Percentiles rank a stretch among this genome's conserved stretches.
phyloP scores from a whole-genome alignment of 2,113 vertebrate species.

The Nerophis lumbriciformis region DNA sequence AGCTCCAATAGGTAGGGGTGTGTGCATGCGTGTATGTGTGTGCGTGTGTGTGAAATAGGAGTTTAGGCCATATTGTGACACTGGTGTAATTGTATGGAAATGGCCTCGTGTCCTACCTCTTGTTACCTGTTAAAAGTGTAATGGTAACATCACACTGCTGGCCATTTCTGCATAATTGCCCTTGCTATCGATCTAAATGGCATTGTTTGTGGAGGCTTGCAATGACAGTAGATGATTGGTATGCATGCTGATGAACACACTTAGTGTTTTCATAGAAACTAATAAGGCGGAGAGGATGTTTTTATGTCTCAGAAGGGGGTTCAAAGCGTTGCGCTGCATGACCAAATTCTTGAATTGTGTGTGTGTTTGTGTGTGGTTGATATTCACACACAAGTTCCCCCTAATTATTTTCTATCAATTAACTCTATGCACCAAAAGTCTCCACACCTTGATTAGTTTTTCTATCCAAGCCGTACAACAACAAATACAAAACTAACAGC shows the following conservation, averaged over 20 bases:
- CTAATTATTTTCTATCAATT: constrained; percentile 28
- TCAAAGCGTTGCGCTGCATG: constrained; percentile 48
- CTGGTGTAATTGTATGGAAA: constrained; percentile 73
- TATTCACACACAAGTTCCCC: constrained; percentile 36
- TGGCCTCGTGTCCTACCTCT: constrained; percentile 77
- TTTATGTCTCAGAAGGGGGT: constrained; percentile 3
- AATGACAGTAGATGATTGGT: constrained; percentile 33
- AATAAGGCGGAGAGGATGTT: constrained; percentile 14
- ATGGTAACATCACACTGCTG: constrained; percentile 76
- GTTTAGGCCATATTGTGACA: constrained; percentile 45
- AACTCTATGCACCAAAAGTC: constrained; percentile 46
- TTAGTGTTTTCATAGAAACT: constrained; percentile 25
- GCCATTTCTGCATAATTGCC: constrained; percentile 78
- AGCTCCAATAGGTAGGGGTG: constrained; percentile 4
- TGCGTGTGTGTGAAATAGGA: constrained; percentile 24
- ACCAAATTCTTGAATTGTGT: constrained; percentile 52
- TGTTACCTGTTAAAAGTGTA: constrained; percentile 76
- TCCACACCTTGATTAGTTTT: constrained; percentile 6
- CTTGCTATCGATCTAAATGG: constrained; percentile 46
- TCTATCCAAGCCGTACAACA: constrained; percentile 6
- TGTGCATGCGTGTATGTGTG: constrained; percentile 4
- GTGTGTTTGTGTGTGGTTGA: constrained; percentile 4
- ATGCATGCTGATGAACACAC: constrained; percentile 27
- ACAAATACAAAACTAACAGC: constrained; percentile 14
- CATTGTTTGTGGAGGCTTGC: constrained; percentile 45